A percentile compares a stretch with the other conserved stretches of the same genome.
Evolutionary conservation across 2,113 vertebrate genomes (phyloP).

Genomic region (Crotalus helleri): DNA sequence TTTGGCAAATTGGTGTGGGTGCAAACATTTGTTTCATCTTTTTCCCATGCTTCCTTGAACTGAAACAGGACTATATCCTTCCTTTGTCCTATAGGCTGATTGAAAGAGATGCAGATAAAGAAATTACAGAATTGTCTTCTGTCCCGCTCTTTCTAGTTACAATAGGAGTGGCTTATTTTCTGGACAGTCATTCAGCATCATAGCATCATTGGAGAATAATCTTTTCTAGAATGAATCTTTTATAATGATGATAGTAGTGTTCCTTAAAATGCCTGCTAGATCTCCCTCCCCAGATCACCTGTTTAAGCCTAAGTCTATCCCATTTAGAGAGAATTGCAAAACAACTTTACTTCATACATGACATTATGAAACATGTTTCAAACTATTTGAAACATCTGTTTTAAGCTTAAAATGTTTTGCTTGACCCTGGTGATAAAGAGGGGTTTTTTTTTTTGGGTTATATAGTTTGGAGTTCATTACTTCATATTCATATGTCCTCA

Average conservation of each 20-base stretch:
- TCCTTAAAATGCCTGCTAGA: neutral
- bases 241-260: neutral
- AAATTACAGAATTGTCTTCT: neutral
- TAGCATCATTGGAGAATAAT: neutral
- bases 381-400: neutral
- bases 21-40: neutral
- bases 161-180: neutral
- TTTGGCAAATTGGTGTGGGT: neutral
- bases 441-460: neutral
- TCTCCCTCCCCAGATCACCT: neutral
- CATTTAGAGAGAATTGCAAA: neutral
- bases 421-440: neutral
- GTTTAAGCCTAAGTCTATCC: neutral
- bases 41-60: neutral
- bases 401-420: neutral
- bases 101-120: neutral
- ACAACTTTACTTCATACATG: neutral
- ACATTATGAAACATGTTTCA: neutral
- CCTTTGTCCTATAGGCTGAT: neutral
- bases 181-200: neutral
- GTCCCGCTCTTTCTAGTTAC: neutral
- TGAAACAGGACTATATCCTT: neutral
- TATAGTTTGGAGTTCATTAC: neutral
- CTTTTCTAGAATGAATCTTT: neutral
- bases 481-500: neutral